A percentile compares a stretch with the other conserved stretches of the same genome.
These are phyloP conservation scores for Sebastes kiyomatsui DNA, from an alignment of 2,797 vertebrate genomes.

Conservation along the genomic window DNA sequence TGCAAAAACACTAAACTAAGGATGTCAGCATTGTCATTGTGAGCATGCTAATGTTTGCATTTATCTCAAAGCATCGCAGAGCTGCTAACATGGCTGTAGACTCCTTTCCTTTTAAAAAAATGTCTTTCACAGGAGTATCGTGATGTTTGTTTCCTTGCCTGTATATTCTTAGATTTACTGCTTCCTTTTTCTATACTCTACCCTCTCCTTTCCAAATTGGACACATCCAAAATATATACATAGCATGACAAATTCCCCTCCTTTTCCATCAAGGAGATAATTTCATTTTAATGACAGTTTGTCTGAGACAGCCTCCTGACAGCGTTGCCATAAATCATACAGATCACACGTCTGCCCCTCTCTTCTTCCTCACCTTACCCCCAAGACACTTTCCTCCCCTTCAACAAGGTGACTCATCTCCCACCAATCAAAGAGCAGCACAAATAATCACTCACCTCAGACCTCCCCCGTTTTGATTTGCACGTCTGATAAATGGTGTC, in stretches of 20 bases:
- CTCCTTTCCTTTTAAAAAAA: not conserved
- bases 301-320: slow-evolving; percentile 86
- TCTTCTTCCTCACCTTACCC: slow-evolving; percentile 87
- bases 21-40: not conserved
- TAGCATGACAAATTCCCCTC: slow-evolving; percentile 72
- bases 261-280: slow-evolving; percentile 89
- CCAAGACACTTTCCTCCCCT: slow-evolving; percentile 93
- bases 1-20: too few relatives aligned
- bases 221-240: slow-evolving; percentile 53
- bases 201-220: slow-evolving; percentile 46
- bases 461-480: slow-evolving; percentile 83
- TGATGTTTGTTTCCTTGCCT: not conserved
- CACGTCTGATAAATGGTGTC: slow-evolving; percentile 91
- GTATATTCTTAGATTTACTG: not conserved
- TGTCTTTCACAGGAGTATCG: not conserved
- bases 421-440: slow-evolving; percentile 90
- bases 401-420: slow-evolving; percentile 90
- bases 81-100: not conserved
- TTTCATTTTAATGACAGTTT: slow-evolving; percentile 97
- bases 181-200: not conserved
- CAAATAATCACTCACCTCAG: slow-evolving; percentile 88
- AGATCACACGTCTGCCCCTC: slow-evolving; percentile 88
- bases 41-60: not conserved
- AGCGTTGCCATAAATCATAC: slow-evolving; percentile 92
- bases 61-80: not conserved